Percentiles rank a stretch among this genome's conserved stretches.
These are phyloP conservation scores for Brachionichthys hirsutus DNA, from an alignment of 2,113 vertebrate species.

Conservation along the genomic window DNA sequence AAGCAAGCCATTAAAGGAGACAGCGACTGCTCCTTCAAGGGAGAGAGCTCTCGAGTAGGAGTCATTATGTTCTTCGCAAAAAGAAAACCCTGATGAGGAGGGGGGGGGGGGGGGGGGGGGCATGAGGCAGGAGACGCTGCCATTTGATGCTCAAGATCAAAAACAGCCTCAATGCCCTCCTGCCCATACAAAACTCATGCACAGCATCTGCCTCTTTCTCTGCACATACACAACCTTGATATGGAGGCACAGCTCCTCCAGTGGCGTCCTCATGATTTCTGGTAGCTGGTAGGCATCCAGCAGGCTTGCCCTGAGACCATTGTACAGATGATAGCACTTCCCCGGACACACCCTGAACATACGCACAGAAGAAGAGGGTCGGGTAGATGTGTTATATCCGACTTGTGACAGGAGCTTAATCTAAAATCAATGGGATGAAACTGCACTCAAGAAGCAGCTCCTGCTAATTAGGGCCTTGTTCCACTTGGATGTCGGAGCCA, in stretches of 20 bases:
- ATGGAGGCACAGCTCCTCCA: conserved; percentile 96
- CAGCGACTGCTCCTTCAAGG: conserved; percentile 7
- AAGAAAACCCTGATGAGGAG: neutral
- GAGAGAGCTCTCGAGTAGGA: conserved; percentile 18
- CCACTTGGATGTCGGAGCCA: conserved; percentile 44
- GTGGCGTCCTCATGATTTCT: conserved; percentile 93
- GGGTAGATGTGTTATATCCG: conserved; percentile 9
- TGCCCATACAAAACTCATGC: conserved; percentile 29
- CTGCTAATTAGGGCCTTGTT: conserved; percentile 56
- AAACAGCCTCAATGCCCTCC: conserved; percentile 9
- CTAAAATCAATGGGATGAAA: conserved; percentile 45
- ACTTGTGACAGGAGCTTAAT: conserved; percentile 30
- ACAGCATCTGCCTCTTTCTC: conserved; percentile 9
- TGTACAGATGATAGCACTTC: conserved; percentile 96
- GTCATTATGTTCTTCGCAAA: conserved; percentile 28
- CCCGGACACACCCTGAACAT: conserved; percentile 89
- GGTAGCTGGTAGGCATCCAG: conserved; percentile 94
- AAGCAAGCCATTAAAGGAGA: conserved; percentile 13
- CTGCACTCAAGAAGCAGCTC: conserved; percentile 32
- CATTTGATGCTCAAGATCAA: conserved; percentile 13
- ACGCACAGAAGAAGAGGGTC: neutral
- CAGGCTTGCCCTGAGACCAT: conserved; percentile 88
- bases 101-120: too few relatives aligned
- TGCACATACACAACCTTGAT: conserved; percentile 85
- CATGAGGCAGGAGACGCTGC: conserved; percentile 32